Conservation (phyloP, 2,797 vertebrate species). For the Bothrops alternatus region DNA sequence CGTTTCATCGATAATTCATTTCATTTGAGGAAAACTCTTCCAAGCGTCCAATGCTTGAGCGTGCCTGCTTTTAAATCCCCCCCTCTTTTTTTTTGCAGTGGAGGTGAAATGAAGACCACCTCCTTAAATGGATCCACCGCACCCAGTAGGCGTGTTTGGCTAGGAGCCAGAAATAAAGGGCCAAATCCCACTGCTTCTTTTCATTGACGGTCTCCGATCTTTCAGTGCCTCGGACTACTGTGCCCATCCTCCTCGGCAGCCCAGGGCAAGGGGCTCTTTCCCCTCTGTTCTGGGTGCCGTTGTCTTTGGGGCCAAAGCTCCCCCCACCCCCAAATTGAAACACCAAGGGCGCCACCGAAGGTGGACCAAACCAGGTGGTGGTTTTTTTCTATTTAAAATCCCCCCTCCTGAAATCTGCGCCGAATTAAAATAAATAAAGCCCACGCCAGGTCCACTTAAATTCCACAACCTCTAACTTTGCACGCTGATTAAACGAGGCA, state of each 20-base stretch:
- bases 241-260: neutral
- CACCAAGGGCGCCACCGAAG: accelerated
- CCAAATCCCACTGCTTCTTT: neutral
- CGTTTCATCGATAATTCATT: too few species aligned
- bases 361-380: neutral
- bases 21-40: too few species aligned
- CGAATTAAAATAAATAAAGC: neutral
- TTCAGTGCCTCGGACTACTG: neutral
- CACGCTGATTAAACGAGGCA: neutral
- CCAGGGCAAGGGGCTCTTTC: neutral
- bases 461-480: neutral
- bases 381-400: neutral
- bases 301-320: neutral
- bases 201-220: neutral
- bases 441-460: neutral
- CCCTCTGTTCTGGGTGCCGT: neutral
- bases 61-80: too few species aligned
- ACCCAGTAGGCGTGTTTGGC: too few species aligned
- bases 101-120: too few species aligned
- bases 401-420: neutral
- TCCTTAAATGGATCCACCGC: too few species aligned
- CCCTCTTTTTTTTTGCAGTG: neutral
- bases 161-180: neutral
- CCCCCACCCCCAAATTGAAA: too few species aligned
- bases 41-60: too few species aligned